Evolutionary conservation across 2,797 vertebrate genomes (phyloP).

Genomic region (Chelonia mydas): DNA sequence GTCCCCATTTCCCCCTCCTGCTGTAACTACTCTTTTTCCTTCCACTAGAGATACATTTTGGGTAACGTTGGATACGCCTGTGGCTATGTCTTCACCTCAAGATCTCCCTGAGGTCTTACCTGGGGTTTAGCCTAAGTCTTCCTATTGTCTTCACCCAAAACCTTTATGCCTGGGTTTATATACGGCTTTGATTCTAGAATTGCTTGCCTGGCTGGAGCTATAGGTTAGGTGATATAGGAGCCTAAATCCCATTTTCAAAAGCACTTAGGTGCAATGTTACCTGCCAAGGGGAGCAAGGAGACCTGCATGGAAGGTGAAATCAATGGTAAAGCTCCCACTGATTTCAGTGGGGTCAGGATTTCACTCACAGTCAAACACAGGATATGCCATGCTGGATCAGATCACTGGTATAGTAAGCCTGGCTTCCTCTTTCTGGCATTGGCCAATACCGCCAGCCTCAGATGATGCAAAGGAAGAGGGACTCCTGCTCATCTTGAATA

Average conservation of each 20-base stretch:
- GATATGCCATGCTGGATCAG: neutral
- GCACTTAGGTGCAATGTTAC: neutral
- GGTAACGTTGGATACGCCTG: neutral
- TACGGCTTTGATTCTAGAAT: neutral
- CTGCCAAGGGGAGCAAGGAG: neutral
- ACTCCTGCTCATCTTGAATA: neutral
- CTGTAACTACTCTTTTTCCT: neutral
- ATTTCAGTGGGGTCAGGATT: neutral
- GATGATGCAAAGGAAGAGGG: neutral
- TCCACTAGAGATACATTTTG: neutral
- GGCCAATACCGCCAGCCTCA: neutral
- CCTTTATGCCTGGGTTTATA: neutral
- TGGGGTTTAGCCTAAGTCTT: neutral
- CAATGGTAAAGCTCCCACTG: neutral
- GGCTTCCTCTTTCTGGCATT: neutral
- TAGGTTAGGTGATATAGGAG: neutral
- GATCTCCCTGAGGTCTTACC: neutral
- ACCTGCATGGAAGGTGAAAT: neutral
- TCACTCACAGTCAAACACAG: neutral
- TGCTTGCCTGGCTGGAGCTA: neutral
- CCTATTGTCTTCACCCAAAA: neutral
- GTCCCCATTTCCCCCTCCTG: rapidly evolving
- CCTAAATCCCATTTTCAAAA: neutral
- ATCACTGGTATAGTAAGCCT: rapidly evolving
- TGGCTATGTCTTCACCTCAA: neutral